Conservation (phyloP, 2,888 invertebrate species). For the Epistrophella euchroma region DNA sequence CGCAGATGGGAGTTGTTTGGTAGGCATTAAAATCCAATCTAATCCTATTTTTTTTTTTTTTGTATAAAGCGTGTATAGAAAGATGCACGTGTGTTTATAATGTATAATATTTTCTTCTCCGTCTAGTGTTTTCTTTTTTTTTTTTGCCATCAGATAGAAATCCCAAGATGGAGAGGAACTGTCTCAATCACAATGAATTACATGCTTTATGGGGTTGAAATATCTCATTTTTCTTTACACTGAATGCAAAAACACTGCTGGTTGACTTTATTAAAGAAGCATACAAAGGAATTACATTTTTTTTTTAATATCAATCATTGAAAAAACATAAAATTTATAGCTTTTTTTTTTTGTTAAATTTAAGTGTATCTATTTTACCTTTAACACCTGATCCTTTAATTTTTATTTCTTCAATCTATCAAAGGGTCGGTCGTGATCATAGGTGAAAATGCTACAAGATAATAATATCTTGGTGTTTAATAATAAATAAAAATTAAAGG, state of each 20-base stretch:
- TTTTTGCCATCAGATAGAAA: background rate
- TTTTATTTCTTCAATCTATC: background rate
- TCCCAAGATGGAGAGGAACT: background rate
- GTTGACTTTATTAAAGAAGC: background rate
- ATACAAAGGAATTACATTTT: background rate
- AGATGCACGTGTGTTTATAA: background rate
- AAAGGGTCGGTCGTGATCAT: background rate
- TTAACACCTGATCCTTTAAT: background rate
- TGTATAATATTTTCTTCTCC: background rate
- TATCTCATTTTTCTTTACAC: conserved; percentile 15
- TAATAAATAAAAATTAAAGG: too few relatives aligned
- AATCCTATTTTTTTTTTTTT: conserved; percentile 5
- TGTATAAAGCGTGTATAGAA: background rate
- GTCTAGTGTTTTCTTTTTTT: background rate
- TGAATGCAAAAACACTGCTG: background rate
- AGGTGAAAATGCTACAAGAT: background rate
- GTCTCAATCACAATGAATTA: conserved; percentile 6
- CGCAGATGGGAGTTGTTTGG: conserved; percentile 15
- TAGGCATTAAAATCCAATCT: conserved; percentile 27
- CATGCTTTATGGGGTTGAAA: conserved; percentile 18
- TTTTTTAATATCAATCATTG: conserved; percentile 8
- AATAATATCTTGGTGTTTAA: too few relatives aligned
- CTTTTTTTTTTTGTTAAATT: background rate
- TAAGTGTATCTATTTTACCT: background rate
- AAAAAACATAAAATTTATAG: conserved; percentile 4